A percentile compares a stretch with the other conserved stretches of the same genome.
Evolutionary conservation across 1,140 invertebrate genomes (phyloP).

Genomic region (Ostrea edulis): DNA sequence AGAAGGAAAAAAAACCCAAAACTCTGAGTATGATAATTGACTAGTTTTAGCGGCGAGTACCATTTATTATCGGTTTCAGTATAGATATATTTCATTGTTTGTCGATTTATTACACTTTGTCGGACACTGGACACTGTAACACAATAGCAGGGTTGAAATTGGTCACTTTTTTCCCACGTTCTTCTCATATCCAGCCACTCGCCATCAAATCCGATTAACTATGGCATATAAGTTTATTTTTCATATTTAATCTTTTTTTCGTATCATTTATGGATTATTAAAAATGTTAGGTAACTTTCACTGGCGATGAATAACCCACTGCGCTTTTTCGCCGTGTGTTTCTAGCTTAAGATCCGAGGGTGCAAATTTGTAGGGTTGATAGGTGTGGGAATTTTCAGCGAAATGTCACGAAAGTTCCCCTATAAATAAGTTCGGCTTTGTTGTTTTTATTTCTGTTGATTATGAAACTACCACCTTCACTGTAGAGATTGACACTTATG

Average conservation of each 20-base stretch:
- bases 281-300: slow-evolving; percentile 11
- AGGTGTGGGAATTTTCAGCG: slow-evolving; percentile 16
- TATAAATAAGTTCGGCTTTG: slow-evolving; percentile 1
- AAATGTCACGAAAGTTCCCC: slow-evolving; percentile 14
- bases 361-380: background rate
- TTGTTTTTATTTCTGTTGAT: slow-evolving; percentile 31
- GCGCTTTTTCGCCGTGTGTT: background rate
- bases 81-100: background rate
- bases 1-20: background rate
- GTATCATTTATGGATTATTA: slow-evolving; percentile 34
- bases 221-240: background rate
- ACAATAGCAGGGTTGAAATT: background rate
- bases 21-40: background rate
- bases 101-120: slow-evolving; percentile 18
- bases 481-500: background rate
- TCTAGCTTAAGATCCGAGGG: background rate
- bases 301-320: background rate
- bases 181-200: background rate
- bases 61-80: slow-evolving; percentile 32
- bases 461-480: slow-evolving; percentile 24
- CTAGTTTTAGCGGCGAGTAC: background rate
- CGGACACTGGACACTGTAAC: background rate
- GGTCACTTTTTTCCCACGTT: slow-evolving; percentile 22
- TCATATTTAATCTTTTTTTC: slow-evolving; percentile 35
- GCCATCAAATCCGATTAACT: slow-evolving; percentile 3